Evolutionary conservation across 2,888 invertebrate species (phyloP), one percentile per base, ranked within the genome.

Genomic region (Oconnorella tubifera): DNA sequence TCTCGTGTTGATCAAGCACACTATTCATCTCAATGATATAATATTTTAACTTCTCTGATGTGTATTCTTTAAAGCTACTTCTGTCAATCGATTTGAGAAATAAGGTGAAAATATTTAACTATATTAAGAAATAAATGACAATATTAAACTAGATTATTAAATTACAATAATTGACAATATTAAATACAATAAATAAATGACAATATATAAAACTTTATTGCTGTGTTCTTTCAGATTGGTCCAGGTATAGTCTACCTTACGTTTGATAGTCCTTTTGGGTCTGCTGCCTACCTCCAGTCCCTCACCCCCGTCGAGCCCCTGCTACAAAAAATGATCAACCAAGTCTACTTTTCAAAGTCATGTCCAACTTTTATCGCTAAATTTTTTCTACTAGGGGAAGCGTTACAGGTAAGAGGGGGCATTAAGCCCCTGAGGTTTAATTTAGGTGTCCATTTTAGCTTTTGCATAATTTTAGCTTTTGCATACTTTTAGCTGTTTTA

Each of bases 241-340:
- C 60, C 50, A 27, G 60, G 60, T 0, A 88, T 89, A 73, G 92
- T 92, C 0, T 87, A 89, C 25, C 82, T 93, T 1, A 78, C 83
- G 19, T 81, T 92, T 70, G 75, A 85, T 0, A 86, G 87, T 0
- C 78, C 84, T 0, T 78, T 89, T 57, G 83, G 85, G 1, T 75
- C 75, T 4, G 84, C 83, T 14, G 84, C 88, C 57, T 86, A 90
- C 29, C 79, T 89, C 0, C 92, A 92, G 78, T 88, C 88, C 0
- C 88, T 92, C 1, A 90, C 90, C 0, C 93, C 93, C 0, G 74
- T 90, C 2, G 89, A 88, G 19, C 90, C 92, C 0, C 78, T 91
- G 50, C 76, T 89, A 0, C 92, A 92, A 78, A 86, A 86, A 70
- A 88, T 92, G 0, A 85, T 89, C 0, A 92, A 93, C 76, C 83